phyloP scores from a whole-genome alignment of 2,113 vertebrate genomes.

The Boulengeromyrus knoepffleri region DNA sequence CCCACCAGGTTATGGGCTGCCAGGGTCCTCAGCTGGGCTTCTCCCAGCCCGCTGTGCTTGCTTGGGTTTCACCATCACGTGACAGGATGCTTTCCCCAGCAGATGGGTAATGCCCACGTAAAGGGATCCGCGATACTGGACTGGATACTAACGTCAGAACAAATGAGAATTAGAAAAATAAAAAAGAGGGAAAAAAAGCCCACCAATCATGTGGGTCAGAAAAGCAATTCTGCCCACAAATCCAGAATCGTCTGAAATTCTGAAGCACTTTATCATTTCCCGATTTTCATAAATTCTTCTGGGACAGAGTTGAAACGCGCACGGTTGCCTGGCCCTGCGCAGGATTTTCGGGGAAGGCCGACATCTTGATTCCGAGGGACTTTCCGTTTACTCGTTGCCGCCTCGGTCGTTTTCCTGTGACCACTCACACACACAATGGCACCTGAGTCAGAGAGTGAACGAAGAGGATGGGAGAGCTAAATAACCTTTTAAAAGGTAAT shows the following conservation, averaged over 20 bases:
- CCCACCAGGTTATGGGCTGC: background rate
- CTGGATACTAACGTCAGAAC: background rate
- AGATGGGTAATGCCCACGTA: background rate
- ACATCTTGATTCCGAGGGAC: background rate
- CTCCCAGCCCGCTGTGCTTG: background rate
- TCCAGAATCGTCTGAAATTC: background rate
- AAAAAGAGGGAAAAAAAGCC: background rate
- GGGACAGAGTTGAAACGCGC: background rate
- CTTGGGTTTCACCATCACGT: background rate
- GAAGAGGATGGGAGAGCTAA: background rate
- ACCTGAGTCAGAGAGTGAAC: background rate
- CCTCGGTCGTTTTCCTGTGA: background rate
- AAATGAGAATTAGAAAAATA: background rate
- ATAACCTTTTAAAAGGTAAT: constrained; percentile 15
- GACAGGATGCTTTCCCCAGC: background rate
- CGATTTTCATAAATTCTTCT: background rate
- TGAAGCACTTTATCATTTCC: constrained; percentile 4
- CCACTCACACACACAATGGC: background rate
- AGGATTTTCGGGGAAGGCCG: background rate
- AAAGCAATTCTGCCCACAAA: background rate
- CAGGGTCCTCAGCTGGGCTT: background rate
- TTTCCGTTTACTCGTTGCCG: background rate
- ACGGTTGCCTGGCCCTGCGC: background rate
- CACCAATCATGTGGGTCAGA: background rate
- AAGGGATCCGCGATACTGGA: background rate